Evolutionary conservation across 2,113 vertebrate genomes (phyloP).

Genomic region (Chrysochloris asiatica): DNA sequence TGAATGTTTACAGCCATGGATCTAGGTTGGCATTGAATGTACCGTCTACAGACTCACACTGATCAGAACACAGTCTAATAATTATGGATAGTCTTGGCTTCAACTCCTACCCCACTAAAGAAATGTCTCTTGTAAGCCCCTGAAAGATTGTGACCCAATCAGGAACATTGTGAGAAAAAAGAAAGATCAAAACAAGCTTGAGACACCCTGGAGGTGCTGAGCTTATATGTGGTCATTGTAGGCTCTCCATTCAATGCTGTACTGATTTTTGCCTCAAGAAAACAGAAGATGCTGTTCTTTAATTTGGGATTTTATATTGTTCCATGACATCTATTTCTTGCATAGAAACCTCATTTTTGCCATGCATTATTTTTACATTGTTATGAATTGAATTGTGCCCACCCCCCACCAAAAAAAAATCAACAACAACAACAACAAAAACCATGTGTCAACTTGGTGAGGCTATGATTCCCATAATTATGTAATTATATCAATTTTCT

Average conservation of each 20-base stretch:
- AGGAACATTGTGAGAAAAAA: background rate
- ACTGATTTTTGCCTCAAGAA: background rate
- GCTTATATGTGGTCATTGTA: too few species aligned
- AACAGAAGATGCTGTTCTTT: background rate
- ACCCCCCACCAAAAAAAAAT: too few species aligned
- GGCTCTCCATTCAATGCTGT: background rate
- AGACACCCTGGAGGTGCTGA: background rate
- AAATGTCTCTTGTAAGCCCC: background rate
- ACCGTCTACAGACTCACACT: background rate
- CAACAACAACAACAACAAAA: too few species aligned
- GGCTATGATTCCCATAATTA: too few species aligned
- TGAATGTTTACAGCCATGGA: background rate
- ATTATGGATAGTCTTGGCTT: background rate
- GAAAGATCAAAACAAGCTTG: background rate
- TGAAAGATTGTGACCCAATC: background rate
- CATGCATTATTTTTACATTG: background rate
- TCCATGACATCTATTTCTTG: background rate
- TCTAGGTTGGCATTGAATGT: background rate
- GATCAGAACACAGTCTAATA: background rate
- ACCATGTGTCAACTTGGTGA: too few species aligned
- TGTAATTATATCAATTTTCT: too few species aligned
- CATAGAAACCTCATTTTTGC: background rate
- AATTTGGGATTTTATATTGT: background rate
- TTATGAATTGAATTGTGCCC: too few species aligned
- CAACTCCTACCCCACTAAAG: background rate